phyloP scores from a whole-genome alignment of 1,140 invertebrate genomes.

The Panulirus ornatus region DNA sequence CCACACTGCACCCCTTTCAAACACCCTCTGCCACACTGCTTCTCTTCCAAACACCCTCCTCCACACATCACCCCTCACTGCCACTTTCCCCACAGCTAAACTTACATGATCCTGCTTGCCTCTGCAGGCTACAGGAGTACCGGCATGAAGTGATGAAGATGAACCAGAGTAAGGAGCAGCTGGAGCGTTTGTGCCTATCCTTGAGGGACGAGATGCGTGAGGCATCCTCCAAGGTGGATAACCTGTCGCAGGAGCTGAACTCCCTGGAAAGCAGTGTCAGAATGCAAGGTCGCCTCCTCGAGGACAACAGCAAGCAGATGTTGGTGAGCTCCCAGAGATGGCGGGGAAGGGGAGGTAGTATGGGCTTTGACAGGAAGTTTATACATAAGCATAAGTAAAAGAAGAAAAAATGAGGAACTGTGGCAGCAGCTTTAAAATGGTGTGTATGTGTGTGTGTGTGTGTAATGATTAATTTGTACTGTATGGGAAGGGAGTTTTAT shows the following conservation, averaged over 20 bases:
- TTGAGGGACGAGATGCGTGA: slow-evolving; percentile 77
- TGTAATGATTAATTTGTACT: too few species aligned
- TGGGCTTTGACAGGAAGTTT: not conserved
- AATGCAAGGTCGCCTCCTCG: slow-evolving; percentile 70
- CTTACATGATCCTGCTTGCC: not conserved
- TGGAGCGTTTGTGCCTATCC: slow-evolving; percentile 45
- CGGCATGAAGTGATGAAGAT: slow-evolving; percentile 65
- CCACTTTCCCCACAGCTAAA: not conserved
- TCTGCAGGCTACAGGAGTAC: slow-evolving; percentile 57
- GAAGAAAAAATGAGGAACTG: not conserved
- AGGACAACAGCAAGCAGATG: slow-evolving; percentile 58
- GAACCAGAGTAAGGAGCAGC: slow-evolving; percentile 70
- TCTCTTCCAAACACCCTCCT: not conserved
- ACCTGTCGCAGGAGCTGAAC: slow-evolving; percentile 70
- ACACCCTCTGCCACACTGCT: not conserved
- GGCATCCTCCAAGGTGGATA: slow-evolving; percentile 77
- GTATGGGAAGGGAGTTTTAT: too few species aligned
- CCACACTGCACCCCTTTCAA: not conserved
- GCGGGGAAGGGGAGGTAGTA: not conserved
- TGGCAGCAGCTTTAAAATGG: too few species aligned
- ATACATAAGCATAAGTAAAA: not conserved
- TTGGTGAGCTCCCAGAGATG: not conserved
- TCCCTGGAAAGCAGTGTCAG: slow-evolving; percentile 71
- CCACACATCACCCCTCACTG: not conserved
- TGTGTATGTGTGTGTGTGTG: too few species aligned